Conservation (phyloP, 2,888 invertebrate species). For the Eupithecia exiguata region DNA sequence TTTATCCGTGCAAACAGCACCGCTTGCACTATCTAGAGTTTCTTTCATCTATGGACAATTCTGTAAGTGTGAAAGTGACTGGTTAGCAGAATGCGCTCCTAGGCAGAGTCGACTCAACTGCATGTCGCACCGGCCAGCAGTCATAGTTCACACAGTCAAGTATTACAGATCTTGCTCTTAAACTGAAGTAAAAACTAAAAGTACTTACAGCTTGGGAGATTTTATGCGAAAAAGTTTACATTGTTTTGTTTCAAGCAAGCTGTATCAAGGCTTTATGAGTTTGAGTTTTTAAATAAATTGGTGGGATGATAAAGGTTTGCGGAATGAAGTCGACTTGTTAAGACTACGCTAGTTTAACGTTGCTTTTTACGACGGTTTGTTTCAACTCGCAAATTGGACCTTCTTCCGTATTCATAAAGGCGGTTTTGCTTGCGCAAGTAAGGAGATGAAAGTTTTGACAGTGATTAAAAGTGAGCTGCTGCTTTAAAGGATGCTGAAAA, state of each 20-base stretch:
- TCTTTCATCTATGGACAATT: too few species aligned
- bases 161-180: slow-evolving; percentile 42
- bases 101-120: background rate
- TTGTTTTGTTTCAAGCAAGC: slow-evolving; percentile 50
- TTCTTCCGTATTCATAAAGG: slow-evolving; percentile 22
- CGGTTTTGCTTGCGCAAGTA: slow-evolving; percentile 18
- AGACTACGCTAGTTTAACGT: slow-evolving; percentile 32
- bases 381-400: slow-evolving; percentile 21
- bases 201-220: slow-evolving; percentile 52
- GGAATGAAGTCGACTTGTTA: slow-evolving; percentile 29
- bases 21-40: too few species aligned
- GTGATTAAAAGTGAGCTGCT: slow-evolving; percentile 9
- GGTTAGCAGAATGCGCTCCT: too few species aligned
- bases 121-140: background rate
- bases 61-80: too few species aligned
- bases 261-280: slow-evolving; percentile 41
- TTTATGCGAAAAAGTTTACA: slow-evolving; percentile 56
- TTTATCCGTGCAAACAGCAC: too few species aligned
- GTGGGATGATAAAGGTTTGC: slow-evolving; percentile 39
- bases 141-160: slow-evolving; percentile 23
- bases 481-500: slow-evolving; percentile 6
- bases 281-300: slow-evolving; percentile 42
- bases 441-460: slow-evolving; percentile 22
- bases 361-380: slow-evolving; percentile 29
- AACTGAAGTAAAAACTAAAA: slow-evolving; percentile 58